Evolutionary conservation across 2,888 invertebrate genomes (phyloP), one percentile per base, ranked within the genome.

Genomic region (Trichogramma dendrolimi): DNA sequence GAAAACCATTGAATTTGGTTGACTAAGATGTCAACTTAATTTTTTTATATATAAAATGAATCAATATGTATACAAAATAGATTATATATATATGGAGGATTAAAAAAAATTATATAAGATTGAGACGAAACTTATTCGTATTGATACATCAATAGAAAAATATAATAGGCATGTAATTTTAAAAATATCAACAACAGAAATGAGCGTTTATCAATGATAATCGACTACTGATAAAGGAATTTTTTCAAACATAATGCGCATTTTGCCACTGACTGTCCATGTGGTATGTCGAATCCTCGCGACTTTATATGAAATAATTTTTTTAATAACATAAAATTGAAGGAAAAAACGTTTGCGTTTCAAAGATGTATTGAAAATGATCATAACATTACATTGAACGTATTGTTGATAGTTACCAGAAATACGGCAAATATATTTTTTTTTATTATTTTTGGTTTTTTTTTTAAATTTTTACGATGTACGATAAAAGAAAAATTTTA

Each of bases 1-100:
- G 27, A 27, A 59, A 72, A 71, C 70, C 68, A 74, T 70, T 70
- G 70, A 73, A 71, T 71, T 72, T 69, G 74, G 71, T 72, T 73
- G 73, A 73, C 70, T 72, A 73, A 72, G 72, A 73, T 68, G 71
- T 72, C 69, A 27, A 73, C 71, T 74, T 74, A 72, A 75, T 75
- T 74, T 74, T 71, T 74, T 73, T 75, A 73, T 73, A 72, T 63
- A 72, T 64, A 67, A 64, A 27, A 27, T 27, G 27, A 27, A 27
- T 27, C 27, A 27, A 27, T 50, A 56, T 14, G 50, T 42, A 57
- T 43, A 38, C 8, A 55, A 27, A 27, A 47, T 11, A 14, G 14
- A 54, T 27, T 27, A 27, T 27, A 27, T 27, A 56, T 54, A 59
- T 61, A 61, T 55, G 53, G 60, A 63, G 51, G 44, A 63, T 57